Conservation (phyloP, 2,888 invertebrate genomes). For the Harpalus rubripes region DNA sequence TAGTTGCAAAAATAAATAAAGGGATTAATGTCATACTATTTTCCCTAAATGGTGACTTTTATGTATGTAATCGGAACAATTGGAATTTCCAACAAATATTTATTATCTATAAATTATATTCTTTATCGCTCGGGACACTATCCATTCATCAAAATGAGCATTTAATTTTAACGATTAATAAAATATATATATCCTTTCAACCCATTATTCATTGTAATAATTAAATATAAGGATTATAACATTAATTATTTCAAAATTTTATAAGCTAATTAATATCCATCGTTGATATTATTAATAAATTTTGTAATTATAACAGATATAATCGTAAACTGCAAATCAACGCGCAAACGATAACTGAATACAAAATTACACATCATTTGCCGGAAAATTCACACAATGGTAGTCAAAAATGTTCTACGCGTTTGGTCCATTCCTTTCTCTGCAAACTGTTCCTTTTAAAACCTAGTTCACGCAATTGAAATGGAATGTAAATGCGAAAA, state of each 20-base stretch:
- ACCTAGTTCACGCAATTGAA: constrained; percentile 29
- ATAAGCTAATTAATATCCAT: constrained; percentile 5
- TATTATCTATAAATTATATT: background rate
- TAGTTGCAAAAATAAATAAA: no score
- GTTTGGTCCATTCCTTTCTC: background rate
- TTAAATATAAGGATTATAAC: constrained; percentile 12
- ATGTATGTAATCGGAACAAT: background rate
- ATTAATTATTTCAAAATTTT: constrained; percentile 4
- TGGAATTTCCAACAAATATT: constrained; percentile 8
- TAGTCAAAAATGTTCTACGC: constrained; percentile 7
- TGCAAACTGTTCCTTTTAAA: background rate
- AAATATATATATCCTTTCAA: background rate
- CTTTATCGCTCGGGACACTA: constrained; percentile 12
- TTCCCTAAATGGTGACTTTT: background rate
- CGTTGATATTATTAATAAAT: constrained; percentile 3
- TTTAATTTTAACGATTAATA: constrained; percentile 32
- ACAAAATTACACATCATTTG: background rate
- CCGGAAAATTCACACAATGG: constrained; percentile 8
- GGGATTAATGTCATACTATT: no score
- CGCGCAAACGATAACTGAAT: background rate
- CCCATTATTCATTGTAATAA: constrained; percentile 11
- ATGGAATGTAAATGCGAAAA: constrained; percentile 44
- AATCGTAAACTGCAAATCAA: background rate
- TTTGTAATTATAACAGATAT: constrained; percentile 15
- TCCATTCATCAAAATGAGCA: constrained; percentile 20